phyloP scores from a whole-genome alignment of 2,888 invertebrate species.

The Cantharis flavilabris region DNA sequence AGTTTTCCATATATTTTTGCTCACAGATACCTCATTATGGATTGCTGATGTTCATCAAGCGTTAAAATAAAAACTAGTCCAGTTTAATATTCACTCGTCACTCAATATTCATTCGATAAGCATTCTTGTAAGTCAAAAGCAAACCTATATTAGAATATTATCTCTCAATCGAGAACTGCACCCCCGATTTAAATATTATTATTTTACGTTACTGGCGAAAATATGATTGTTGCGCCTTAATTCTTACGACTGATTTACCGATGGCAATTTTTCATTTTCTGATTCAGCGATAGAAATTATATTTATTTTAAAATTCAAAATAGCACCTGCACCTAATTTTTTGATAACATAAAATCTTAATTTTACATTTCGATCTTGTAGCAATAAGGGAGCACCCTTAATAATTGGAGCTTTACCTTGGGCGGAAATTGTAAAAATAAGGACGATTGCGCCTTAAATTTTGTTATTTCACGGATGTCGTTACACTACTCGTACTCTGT shows the following conservation, averaged over 20 bases:
- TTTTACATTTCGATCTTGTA: neutral
- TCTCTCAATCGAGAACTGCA: too few relatives aligned
- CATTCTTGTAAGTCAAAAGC: neutral
- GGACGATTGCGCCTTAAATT: neutral
- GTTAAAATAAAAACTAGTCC: neutral
- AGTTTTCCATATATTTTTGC: neutral
- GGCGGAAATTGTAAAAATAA: too few relatives aligned
- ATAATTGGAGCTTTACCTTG: neutral
- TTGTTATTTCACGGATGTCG: neutral
- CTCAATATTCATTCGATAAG: neutral
- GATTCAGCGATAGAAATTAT: neutral
- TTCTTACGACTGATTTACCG: too few relatives aligned
- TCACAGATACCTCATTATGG: neutral
- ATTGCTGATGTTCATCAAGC: neutral
- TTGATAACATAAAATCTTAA: neutral
- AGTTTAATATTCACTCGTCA: neutral
- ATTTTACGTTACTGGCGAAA: too few relatives aligned
- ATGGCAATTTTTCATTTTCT: too few relatives aligned
- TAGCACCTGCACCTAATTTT: neutral
- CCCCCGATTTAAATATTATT: too few relatives aligned
- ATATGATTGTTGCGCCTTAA: too few relatives aligned
- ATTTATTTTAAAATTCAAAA: neutral
- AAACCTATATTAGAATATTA: too few relatives aligned
- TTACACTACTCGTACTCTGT: neutral
- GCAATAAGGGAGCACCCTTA: neutral